Evolutionary conservation across 2,888 invertebrate species (phyloP).

Genomic region (Eupeodes latifasciatus): DNA sequence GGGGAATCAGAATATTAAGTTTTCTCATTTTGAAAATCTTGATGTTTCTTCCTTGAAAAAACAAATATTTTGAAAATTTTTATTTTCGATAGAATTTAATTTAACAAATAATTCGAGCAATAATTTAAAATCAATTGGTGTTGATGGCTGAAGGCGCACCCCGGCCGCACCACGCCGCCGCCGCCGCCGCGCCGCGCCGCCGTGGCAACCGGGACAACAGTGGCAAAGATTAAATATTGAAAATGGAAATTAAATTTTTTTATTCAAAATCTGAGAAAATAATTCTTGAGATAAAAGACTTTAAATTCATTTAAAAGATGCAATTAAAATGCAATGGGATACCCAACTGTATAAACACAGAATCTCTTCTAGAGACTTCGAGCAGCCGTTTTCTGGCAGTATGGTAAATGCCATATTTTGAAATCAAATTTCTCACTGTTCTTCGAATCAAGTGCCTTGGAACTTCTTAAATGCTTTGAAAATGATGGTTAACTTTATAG

Average conservation of each 20-base stretch:
- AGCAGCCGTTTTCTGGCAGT: too few species aligned
- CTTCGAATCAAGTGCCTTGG: background rate
- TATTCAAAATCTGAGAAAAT: too few species aligned
- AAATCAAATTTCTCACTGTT: background rate
- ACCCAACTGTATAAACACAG: too few species aligned
- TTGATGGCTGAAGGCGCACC: too few species aligned
- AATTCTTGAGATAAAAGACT: too few species aligned
- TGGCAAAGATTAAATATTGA: background rate
- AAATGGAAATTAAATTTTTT: background rate
- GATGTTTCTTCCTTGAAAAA: conserved; percentile 42
- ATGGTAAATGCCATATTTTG: too few species aligned
- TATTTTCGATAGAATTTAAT: conserved; percentile 61
- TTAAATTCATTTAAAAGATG: too few species aligned
- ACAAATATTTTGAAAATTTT: conserved; percentile 54
- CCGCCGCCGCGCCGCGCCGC: background rate
- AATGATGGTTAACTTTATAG: background rate
- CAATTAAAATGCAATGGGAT: too few species aligned
- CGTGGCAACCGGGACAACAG: background rate
- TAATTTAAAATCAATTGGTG: conserved; percentile 14
- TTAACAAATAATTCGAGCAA: conserved; percentile 47
- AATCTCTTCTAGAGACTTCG: too few species aligned
- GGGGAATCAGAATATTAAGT: conserved; percentile 36
- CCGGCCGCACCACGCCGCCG: background rate
- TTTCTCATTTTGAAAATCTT: conserved; percentile 39
- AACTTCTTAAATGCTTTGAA: background rate